Conservation (phyloP, 2,113 vertebrate species). For the Xiphophorus couchianus region DNA sequence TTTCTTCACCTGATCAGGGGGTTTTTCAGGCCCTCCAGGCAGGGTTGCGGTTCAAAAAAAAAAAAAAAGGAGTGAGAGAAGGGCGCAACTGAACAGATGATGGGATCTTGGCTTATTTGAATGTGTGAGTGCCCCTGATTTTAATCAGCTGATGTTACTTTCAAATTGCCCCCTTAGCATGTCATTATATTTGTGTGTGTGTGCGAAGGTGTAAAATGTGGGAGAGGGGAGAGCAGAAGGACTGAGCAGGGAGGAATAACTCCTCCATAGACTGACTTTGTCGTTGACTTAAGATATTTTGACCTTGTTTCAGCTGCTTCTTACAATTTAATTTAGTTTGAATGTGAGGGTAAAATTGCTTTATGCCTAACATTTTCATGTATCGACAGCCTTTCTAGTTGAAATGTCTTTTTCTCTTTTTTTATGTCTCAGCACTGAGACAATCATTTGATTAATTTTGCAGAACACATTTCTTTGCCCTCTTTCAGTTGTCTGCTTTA, state of each 20-base stretch:
- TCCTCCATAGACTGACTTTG: conserved; percentile 19
- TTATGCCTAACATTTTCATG: conserved; percentile 20
- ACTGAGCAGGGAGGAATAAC: conserved; percentile 23
- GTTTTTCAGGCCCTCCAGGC: conserved; percentile 18
- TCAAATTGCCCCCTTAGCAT: conserved; percentile 59
- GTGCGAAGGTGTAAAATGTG: conserved; percentile 18
- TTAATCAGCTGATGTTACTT: conserved; percentile 61
- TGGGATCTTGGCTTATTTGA: conserved; percentile 50
- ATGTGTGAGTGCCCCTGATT: conserved; percentile 48
- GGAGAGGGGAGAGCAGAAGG: conserved; percentile 5
- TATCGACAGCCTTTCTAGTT: conserved; percentile 26
- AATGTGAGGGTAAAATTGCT: conserved; percentile 4
- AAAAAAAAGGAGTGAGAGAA: not conserved
- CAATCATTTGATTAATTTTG: conserved; percentile 36
- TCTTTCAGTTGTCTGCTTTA: conserved; percentile 50
- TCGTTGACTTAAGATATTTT: conserved; percentile 15
- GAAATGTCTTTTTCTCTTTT: not conserved
- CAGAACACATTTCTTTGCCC: conserved; percentile 28
- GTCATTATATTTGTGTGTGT: conserved; percentile 41
- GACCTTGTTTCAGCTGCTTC: conserved; percentile 32
- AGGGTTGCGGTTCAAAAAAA: conserved; percentile 15
- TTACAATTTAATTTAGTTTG: conserved; percentile 27
- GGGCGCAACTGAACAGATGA: conserved; percentile 50
- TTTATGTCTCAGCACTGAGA: conserved; percentile 28
- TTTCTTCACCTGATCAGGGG: conserved; percentile 27